Conservation (phyloP, 2,113 vertebrate species). For the Podarcis cretensis region DNA sequence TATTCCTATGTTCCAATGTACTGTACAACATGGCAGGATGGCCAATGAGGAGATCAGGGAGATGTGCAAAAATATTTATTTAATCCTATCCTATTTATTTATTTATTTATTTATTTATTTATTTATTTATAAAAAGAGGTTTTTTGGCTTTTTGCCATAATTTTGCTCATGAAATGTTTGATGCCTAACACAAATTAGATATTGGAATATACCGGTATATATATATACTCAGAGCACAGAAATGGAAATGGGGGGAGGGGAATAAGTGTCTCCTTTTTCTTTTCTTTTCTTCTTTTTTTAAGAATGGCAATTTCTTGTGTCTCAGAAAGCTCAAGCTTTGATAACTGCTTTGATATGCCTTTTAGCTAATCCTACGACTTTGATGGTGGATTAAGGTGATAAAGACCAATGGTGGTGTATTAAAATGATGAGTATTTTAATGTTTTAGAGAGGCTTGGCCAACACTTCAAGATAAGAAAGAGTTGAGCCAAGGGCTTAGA, state of each 20-base stretch:
- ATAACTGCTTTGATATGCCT: conserved; percentile 69
- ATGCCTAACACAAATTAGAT: conserved; percentile 59
- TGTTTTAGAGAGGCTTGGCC: conserved; percentile 36
- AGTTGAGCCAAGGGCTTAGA: conserved; percentile 38
- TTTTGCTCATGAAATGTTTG: conserved; percentile 52
- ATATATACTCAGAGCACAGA: conserved; percentile 70
- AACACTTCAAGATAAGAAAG: conserved; percentile 50
- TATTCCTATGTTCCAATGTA: too few relatives aligned
- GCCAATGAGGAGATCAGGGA: conserved; percentile 14
- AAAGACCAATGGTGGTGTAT: conserved; percentile 48
- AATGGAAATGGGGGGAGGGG: conserved; percentile 23
- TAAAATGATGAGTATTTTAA: conserved; percentile 60
- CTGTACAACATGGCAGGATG: conserved; percentile 33
- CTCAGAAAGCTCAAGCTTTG: conserved; percentile 49
- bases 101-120: too few relatives aligned
- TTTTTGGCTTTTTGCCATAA: conserved; percentile 54
- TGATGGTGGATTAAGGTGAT: conserved; percentile 62
- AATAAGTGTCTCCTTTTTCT: background rate
- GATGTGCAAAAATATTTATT: background rate
- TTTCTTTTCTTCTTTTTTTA: too few relatives aligned
- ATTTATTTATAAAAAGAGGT: conserved; percentile 47
- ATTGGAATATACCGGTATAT: background rate
- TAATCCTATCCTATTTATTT: too few relatives aligned
- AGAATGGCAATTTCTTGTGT: conserved; percentile 66
- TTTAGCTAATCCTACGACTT: conserved; percentile 58